Evolutionary conservation across 2,888 invertebrate species (phyloP), one percentile per base, ranked within the genome.

Genomic region (Tipula lateralis): DNA sequence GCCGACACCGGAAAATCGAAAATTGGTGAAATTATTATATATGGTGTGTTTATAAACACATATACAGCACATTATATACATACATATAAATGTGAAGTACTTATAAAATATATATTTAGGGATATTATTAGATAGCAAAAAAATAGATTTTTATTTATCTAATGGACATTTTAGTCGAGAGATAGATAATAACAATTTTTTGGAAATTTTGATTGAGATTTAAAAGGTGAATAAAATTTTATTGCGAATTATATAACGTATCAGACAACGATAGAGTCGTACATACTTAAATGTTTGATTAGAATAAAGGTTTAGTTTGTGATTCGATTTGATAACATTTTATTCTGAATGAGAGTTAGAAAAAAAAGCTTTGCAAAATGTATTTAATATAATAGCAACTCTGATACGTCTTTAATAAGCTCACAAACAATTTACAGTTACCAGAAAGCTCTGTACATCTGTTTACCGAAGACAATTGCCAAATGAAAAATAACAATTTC

Each of bases 31-130:
- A 66, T 66, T 66, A 66, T 66, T 66, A 66, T 66, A 66, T 66
- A 66, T 66, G 66, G 66, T 66, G 66, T 66, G 66, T 30, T 30
- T 82, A 82, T 82, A 82, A 30, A 30, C 32, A 82, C 32, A 82
- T 82, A 82, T 82, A 82, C n/a, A 82, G 82, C 32, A 82, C 32
- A 82, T 82, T 30, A 82, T 82, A 82, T 82, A 30, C n/a, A 82
- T 82, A 82, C 13, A 80, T 82, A 80, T 80, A 24, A 29, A 12
- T 80, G 29, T 24, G 16, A 82, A 30, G 32, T 82, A 82, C 32
- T 30, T 82, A 82, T 82, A 82, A 30, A 82, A 82, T 82, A 82
- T 82, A 82, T 82, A 82, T 30, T 16, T 82, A 82, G n/a, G 29
- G 29, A 82, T 82, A 82, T 30, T 30, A 30, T 30, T 82, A 30